phyloP scores from a whole-genome alignment of 2,113 vertebrate genomes.

The Rostratula benghalensis region DNA sequence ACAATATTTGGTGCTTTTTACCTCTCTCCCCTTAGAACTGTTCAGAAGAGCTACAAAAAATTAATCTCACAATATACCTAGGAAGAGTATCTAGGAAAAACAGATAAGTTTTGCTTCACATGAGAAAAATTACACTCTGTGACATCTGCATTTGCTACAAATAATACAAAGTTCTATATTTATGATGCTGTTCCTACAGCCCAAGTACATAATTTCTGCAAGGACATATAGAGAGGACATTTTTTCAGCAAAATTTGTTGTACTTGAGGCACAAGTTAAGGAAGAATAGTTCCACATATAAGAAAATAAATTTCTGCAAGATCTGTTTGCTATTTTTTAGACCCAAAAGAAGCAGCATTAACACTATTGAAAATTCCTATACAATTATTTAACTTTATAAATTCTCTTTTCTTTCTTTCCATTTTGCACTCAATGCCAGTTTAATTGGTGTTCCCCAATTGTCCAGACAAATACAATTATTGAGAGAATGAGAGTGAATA shows the following conservation, averaged over 20 bases:
- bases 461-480: background rate
- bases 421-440: background rate
- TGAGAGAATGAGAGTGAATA: background rate
- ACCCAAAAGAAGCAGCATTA: background rate
- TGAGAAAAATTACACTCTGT: background rate
- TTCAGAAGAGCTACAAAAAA: background rate
- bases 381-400: background rate
- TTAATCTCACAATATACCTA: background rate
- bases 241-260: background rate
- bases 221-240: background rate
- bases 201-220: background rate
- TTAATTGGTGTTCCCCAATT: background rate
- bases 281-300: background rate
- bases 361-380: background rate
- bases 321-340: background rate
- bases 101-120: background rate
- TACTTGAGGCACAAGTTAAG: background rate
- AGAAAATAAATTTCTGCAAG: background rate
- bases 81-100: background rate
- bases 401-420: background rate
- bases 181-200: background rate
- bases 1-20: rapidly evolving
- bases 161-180: background rate
- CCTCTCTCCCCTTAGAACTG: background rate
- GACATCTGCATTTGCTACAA: background rate